phyloP scores from a whole-genome alignment of 2,113 vertebrate genomes.

The Pardalotus punctatus region DNA sequence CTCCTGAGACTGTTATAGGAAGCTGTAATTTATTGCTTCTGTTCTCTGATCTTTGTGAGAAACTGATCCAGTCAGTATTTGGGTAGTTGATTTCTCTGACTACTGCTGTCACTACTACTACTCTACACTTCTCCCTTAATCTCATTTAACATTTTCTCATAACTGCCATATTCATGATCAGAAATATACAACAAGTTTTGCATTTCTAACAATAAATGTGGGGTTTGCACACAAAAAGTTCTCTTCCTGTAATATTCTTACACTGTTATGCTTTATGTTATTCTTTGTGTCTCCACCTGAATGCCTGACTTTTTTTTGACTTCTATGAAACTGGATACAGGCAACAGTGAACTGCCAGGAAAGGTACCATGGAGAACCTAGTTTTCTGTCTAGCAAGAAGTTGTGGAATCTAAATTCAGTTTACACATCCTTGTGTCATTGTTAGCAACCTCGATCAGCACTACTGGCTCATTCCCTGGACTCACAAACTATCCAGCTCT shows the following conservation, averaged over 20 bases:
- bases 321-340: background rate
- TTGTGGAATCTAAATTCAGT: background rate
- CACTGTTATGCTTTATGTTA: background rate
- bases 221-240: background rate
- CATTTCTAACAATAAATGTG: background rate
- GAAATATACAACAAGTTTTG: background rate
- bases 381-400: background rate
- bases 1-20: background rate
- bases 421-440: background rate
- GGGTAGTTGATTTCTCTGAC: background rate
- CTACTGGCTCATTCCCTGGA: background rate
- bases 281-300: background rate
- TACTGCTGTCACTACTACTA: background rate
- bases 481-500: background rate
- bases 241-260: background rate
- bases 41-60: background rate
- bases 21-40: background rate
- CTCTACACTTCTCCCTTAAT: background rate
- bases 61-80: background rate
- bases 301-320: background rate
- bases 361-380: background rate
- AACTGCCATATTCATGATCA: background rate
- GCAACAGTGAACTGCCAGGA: background rate
- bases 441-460: background rate
- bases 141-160: background rate